Base-by-base conservation (phyloP, 2,888 invertebrate species). In the Zygogramma bicolorata region DNA sequence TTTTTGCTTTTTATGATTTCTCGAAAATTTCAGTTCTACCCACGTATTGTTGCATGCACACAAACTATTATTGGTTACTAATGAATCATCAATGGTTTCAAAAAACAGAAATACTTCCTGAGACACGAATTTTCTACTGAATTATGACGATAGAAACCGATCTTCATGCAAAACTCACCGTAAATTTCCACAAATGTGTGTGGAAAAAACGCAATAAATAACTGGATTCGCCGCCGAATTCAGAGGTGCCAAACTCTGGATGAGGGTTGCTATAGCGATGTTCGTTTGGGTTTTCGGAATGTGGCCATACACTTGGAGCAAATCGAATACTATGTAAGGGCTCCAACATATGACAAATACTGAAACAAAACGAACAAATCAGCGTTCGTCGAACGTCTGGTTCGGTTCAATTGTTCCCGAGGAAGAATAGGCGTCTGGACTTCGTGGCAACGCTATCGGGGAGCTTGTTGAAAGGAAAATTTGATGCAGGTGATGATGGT, bases 301-400 rank as follows among this genome's bases (percentile, higher is more conserved):
- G 87, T 93, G 92, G 27, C 92, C 95, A 87, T 94, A 97, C 57
- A 97, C 97, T 90, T 97, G 95, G 4, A 97, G 92, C 75, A 97
- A 88, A 86, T 97, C 96, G 88, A 96, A 97, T 70, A 97, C 92
- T 87, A 97, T 96, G 88, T 96, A 98, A 0, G 98, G 97, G 73
- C 96, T 96, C 97, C 98, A 98, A 89, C 98, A 98, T 22, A 97
- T 88, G 72, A 98, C 94, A 87, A 97, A 98, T 40, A 97, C 97
- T 96, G 90, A 0, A 90, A 90, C 68, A 34, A 65, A 68, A 58
- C 66, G 65, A 34, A 60, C 10, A 61, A 25, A 42, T 68, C 15
- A 22, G 22, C 29, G 20, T 46, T 20, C 20, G 46, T 46, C 20
- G 18, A 20, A 46, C 20, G 46, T 22, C 46, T 46, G 46, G 18